Evolutionary conservation across 1,140 invertebrate genomes (phyloP).

Genomic region (Heliconius hermathena): DNA sequence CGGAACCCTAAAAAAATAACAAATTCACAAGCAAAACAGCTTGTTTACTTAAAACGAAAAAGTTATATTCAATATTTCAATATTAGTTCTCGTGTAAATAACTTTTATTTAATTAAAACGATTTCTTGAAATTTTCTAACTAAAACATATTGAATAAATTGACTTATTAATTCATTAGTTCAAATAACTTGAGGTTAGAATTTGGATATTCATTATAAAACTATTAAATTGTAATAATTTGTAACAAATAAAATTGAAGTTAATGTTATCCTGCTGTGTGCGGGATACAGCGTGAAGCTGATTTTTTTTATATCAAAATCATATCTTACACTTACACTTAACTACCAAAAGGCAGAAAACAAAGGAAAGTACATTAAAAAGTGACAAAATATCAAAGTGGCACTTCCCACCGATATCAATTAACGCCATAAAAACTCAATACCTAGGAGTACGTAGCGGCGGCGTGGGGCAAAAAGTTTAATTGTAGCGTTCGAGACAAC

Average conservation of each 20-base stretch:
- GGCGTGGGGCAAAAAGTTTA: constrained; percentile 26
- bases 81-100: background rate
- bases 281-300: no score
- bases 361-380: background rate
- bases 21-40: no score
- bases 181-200: background rate
- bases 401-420: constrained; percentile 20
- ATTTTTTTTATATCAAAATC: no score
- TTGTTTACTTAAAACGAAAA: no score
- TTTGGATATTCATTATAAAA: background rate
- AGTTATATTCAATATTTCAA: background rate
- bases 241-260: background rate
- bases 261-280: no score
- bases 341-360: background rate
- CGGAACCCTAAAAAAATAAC: no score
- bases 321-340: no score
- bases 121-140: background rate
- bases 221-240: background rate
- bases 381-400: constrained; percentile 11
- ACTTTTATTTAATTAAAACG: background rate
- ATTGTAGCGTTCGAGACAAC: constrained; percentile 30
- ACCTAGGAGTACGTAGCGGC: background rate
- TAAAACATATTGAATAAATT: background rate
- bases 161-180: background rate
- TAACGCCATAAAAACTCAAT: constrained; percentile 19